Base-by-base conservation (phyloP, 2,113 vertebrate species). In the Callaeas wilsoni region DNA sequence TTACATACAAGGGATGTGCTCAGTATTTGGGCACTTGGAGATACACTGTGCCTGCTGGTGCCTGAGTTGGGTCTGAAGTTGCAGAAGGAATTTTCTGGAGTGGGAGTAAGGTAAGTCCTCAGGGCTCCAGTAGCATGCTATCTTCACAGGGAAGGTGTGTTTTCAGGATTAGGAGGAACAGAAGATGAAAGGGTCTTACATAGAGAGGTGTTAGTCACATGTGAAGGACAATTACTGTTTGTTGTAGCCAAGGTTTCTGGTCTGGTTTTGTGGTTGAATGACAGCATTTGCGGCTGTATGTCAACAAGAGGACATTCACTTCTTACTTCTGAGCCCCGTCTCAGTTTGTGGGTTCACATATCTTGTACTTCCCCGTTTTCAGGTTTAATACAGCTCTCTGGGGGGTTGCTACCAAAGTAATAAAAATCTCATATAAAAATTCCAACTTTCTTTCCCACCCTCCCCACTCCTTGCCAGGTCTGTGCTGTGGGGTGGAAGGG, bases 401-500 rank as follows among this genome's bases (percentile, higher is more conserved):
- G 10, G 7, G 16, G 4, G n/a, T 85, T 78, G 27, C 79, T 92
- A n/a, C 60, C 22, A 35, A 37, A 67, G 11, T 53, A 74, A 8
- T 60, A 64, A 76, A 75, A 63, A 73, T 64, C 6, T 50, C 12
- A 12, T n/a, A 39, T 42, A 33, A 74, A 68, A 84, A 65, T 69
- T 17, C 33, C 0, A 2, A 8, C 42, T 26, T 44, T 60, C 57
- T 62, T 49, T n/a, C 32, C 60, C 0, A 0, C 14, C 67, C 3
- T 59, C 9, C n/a, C 19, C 7, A 20, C 52, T 82, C 19, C 47
- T 64, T 88, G 22, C 18, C 26, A 62, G 17, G 21, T 30, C 50
- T 92, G 55, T 39, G 4, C 30, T 16, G 13, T 59, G 62, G 32
- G 11, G 16, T 46, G 47, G n/a, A 60, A 37, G 9, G 29, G 22